Base-by-base conservation (phyloP, 2,888 invertebrate genomes). In the Gymnosoma rotundatum region DNA sequence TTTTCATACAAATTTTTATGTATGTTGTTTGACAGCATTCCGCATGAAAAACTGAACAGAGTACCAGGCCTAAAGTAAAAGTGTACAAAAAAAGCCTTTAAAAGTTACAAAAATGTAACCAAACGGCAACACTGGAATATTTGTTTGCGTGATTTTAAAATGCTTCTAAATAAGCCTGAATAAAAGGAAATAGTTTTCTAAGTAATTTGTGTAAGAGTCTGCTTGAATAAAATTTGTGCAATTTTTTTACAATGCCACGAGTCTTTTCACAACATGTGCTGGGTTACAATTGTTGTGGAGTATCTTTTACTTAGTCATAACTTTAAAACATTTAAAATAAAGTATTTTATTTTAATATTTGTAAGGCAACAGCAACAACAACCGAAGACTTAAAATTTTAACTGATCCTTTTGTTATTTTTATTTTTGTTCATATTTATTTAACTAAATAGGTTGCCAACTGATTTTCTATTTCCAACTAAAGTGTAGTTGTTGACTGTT, bases 391-490 rank as follows among this genome's bases (percentile, higher is more conserved):
- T 50, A 38, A 48, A 56, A 52, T 21, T 81, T 56, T 14, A 75
- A 42, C 61, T 63, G 56, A 63, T 81, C 63, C 56, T 81, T 54
- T 10, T 54, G 50, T 69, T 36, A 38, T 20, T 67, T n/a, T n/a
- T n/a, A n/a, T n/a, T 60, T 58, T 32, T 69, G 48, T 42, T 63
- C 66, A 48, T 64, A 45, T 73, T 76, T 73, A 48, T 56, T 64
- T 67, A 58, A 58, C 73, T 84, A 83, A 83, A 76, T 76, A 76
- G 81, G 69, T 78, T 78, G 76, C 54, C 66, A 61, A 81, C 56
- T 63, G 67, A 64, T 72, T 69, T 80, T 74, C 9, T 36, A 32
- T 48, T 63, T 80, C 21, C 12, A 5, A 81, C 54, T 54, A 38
- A 70, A 58, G 75, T 79, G 73, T 60, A 79, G 66, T 64, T 54